phyloP scores from a whole-genome alignment of 2,113 vertebrate genomes.

The Anas platyrhynchos region DNA sequence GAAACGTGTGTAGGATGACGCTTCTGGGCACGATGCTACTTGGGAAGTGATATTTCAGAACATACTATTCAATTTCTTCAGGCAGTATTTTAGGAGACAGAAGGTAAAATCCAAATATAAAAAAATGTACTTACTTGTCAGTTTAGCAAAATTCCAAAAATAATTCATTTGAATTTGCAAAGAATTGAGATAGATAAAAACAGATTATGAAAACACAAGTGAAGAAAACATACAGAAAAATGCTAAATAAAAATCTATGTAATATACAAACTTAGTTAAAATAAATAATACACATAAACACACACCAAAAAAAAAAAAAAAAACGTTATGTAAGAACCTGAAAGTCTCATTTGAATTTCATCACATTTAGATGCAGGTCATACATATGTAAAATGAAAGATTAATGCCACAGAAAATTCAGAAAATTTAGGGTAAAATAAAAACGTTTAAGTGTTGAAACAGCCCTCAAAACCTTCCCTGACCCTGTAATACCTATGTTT shows the following conservation, averaged over 20 bases:
- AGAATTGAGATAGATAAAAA: neutral
- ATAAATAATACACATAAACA: neutral
- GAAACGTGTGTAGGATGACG: neutral
- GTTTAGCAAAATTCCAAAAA: neutral
- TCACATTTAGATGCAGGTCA: neutral
- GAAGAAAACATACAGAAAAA: neutral
- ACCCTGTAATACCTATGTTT: neutral
- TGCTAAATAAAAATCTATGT: neutral
- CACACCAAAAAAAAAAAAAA: too few relatives aligned
- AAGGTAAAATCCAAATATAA: neutral
- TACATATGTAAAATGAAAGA: neutral
- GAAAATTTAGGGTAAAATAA: neutral
- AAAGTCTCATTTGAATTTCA: neutral
- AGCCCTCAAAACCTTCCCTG: neutral
- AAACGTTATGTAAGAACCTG: neutral
- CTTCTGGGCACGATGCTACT: neutral
- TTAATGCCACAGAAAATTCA: neutral
- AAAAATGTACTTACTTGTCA: neutral
- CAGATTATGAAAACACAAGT: neutral
- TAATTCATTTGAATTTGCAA: neutral
- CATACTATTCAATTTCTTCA: neutral
- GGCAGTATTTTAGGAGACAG: neutral
- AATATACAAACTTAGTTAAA: neutral
- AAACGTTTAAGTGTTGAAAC: neutral
- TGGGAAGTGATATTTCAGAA: slow-evolving; percentile 4